A percentile compares a stretch with the other conserved stretches of the same genome.
Conservation (phyloP, 2,113 vertebrate species). For the Elephas maximus region DNA sequence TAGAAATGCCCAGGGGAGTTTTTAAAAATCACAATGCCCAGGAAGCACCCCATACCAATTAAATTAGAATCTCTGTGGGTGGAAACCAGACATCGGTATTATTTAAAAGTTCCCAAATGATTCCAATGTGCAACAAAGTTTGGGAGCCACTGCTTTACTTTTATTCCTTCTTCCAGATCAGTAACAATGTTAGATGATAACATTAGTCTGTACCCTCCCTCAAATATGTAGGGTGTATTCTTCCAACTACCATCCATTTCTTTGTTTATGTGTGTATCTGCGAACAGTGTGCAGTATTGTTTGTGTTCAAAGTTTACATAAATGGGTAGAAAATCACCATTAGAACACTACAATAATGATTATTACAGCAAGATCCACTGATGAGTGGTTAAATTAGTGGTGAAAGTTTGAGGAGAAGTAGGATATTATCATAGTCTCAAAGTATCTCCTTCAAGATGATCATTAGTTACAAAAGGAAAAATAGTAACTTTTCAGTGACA, state of each 20-base stretch:
- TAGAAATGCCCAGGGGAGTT: background rate
- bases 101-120: slow-evolving; percentile 28
- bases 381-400: background rate
- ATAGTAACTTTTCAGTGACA: too few relatives aligned
- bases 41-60: background rate
- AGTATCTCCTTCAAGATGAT: too few relatives aligned
- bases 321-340: slow-evolving; percentile 39
- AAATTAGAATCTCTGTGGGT: background rate
- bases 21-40: slow-evolving; percentile 25
- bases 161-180: slow-evolving; percentile 26
- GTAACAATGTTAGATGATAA: slow-evolving; percentile 1
- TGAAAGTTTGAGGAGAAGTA: too few relatives aligned
- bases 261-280: background rate
- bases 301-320: background rate
- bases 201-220: background rate
- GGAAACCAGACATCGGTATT: background rate
- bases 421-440: too few relatives aligned
- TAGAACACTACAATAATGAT: background rate
- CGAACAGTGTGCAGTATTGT: background rate
- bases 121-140: slow-evolving; percentile 4
- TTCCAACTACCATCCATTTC: background rate
- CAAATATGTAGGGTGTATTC: background rate
- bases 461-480: too few relatives aligned
- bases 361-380: background rate
- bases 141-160: background rate